These are phyloP conservation scores for Danionella dracula DNA, from an alignment of 2,797 vertebrate genomes.

Conservation along the genomic window DNA sequence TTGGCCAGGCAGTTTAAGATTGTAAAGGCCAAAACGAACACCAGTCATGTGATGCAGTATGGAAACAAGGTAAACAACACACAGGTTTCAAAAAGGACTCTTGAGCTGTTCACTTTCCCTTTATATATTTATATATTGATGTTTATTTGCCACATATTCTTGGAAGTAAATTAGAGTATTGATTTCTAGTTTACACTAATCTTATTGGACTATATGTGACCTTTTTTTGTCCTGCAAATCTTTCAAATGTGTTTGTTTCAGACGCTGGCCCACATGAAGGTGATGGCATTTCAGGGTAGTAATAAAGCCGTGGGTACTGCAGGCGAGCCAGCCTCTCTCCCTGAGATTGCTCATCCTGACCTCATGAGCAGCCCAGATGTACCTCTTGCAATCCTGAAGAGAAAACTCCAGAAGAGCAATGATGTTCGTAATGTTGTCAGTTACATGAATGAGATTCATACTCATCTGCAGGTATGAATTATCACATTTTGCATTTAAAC, in stretches of 20 bases:
- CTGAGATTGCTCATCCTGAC: constrained; percentile 64
- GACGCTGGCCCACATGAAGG: constrained; percentile 87
- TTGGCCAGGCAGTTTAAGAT: constrained; percentile 85
- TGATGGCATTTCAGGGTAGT: constrained; percentile 84
- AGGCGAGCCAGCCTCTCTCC: constrained; percentile 55
- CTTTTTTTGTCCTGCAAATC: background rate
- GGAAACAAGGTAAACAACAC: constrained; percentile 81
- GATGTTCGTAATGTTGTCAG: constrained; percentile 58
- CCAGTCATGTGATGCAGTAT: constrained; percentile 95
- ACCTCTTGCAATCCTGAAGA: constrained; percentile 88
- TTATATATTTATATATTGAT: no score
- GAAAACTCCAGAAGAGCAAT: constrained; percentile 81
- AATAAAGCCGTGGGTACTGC: constrained; percentile 49
- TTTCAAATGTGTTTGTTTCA: constrained; percentile 48
- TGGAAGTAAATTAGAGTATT: no score
- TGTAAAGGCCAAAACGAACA: constrained; percentile 86
- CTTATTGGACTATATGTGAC: no score
- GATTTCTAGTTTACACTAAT: no score
- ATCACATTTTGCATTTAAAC: background rate
- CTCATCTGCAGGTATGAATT: constrained; percentile 73
- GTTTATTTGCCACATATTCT: no score
- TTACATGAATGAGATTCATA: constrained; percentile 73
- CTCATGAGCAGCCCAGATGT: constrained; percentile 88
- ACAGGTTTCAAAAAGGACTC: background rate
- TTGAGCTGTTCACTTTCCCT: no score